Conservation (phyloP, 2,797 vertebrate species). For the Bothrops alternatus region DNA sequence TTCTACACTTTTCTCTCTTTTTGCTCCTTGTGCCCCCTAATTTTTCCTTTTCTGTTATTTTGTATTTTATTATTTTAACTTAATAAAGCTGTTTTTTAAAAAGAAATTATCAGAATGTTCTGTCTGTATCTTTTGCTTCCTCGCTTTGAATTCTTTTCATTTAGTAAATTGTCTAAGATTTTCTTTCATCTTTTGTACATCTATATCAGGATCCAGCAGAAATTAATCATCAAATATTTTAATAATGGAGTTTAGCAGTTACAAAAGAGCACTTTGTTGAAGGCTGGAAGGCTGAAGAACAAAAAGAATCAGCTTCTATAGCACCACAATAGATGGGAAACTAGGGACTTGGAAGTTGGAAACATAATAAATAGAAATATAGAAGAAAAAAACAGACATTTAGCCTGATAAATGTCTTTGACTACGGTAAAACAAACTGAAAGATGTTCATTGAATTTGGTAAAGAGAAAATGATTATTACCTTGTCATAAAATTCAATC, state of each 20-base stretch:
- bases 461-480: neutral
- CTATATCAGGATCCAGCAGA: neutral
- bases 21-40: neutral
- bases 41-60: neutral
- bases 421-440: neutral
- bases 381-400: neutral
- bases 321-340: neutral
- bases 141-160: neutral
- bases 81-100: neutral
- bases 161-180: neutral
- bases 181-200: neutral
- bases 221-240: neutral
- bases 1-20: neutral
- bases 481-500: neutral
- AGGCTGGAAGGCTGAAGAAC: neutral
- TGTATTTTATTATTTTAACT: neutral
- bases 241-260: neutral
- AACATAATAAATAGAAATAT: neutral
- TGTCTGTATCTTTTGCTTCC: neutral
- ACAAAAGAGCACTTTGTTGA: neutral
- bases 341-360: neutral
- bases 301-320: neutral
- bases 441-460: neutral
- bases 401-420: neutral
- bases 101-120: neutral